These are phyloP conservation scores for Acanthosepion lycidas DNA, from an alignment of 2,888 invertebrate species.

Conservation along the genomic window DNA sequence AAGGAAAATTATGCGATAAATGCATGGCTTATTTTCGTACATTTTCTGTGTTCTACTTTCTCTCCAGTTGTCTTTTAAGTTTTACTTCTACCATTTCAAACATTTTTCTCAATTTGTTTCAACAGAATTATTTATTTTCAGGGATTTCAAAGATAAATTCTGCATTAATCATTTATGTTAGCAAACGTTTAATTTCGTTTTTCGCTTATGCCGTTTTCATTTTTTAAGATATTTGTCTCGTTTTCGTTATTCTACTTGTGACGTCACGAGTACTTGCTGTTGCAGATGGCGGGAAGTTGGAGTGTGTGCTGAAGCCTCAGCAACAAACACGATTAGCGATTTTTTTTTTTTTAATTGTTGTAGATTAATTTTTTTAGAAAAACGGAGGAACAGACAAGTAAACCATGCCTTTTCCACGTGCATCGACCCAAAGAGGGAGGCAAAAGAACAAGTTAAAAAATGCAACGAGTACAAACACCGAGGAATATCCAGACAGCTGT, in stretches of 20 bases:
- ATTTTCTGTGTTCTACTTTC: too few relatives aligned
- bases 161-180: too few relatives aligned
- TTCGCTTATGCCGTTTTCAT: neutral
- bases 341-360: neutral
- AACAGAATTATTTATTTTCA: too few relatives aligned
- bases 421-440: neutral
- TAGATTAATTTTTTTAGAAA: neutral
- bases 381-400: neutral
- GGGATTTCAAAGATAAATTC: too few relatives aligned
- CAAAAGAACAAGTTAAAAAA: neutral
- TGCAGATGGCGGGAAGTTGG: slow-evolving; percentile 47
- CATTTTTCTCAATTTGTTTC: too few relatives aligned
- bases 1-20: too few relatives aligned
- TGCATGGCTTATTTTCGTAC: too few relatives aligned
- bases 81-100: too few relatives aligned
- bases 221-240: neutral
- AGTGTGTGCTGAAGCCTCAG: neutral
- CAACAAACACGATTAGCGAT: neutral
- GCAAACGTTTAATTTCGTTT: neutral
- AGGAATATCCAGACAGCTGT: slow-evolving; percentile 54
- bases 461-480: neutral
- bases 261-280: slow-evolving; percentile 36
- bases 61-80: too few relatives aligned
- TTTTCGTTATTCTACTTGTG: neutral
- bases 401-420: neutral